Evolutionary conservation across 2,888 invertebrate species (phyloP).

Genomic region (Hirtodrosophila trivittata): DNA sequence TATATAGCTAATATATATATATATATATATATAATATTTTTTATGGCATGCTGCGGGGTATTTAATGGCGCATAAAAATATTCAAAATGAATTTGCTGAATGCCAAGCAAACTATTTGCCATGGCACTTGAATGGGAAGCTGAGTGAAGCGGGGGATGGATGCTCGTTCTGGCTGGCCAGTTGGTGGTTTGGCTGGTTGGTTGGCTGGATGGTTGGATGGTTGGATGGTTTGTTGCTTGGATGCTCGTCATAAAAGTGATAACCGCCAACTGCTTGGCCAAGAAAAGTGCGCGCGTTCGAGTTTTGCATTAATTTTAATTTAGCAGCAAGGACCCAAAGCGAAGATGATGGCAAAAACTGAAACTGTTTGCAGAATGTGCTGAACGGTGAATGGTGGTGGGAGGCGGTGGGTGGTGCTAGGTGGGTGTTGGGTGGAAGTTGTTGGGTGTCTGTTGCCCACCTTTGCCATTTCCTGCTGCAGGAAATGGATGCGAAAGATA

Average conservation of each 20-base stretch:
- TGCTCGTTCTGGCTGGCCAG: no score
- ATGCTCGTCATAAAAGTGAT: slow-evolving; percentile 33
- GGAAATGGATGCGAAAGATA: slow-evolving; percentile 44
- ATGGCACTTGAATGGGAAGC: slow-evolving; percentile 2
- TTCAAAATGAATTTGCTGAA: slow-evolving; percentile 31
- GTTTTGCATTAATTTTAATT: slow-evolving; percentile 53
- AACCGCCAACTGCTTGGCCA: slow-evolving; percentile 42
- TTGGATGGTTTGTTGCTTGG: background rate
- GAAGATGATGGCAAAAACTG: slow-evolving; percentile 10
- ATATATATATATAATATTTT: no score
- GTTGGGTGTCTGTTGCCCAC: slow-evolving; percentile 17
- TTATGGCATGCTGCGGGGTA: no score
- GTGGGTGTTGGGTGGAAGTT: background rate
- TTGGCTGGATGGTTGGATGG: background rate
- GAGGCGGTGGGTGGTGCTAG: background rate
- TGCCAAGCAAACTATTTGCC: slow-evolving; percentile 20
- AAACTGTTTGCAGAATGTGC: slow-evolving; percentile 41
- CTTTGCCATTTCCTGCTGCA: slow-evolving; percentile 37
- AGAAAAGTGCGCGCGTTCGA: slow-evolving; percentile 44
- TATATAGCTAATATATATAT: no score
- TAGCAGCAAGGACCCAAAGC: slow-evolving; percentile 20
- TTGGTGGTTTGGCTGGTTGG: background rate
- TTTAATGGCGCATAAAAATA: slow-evolving; percentile 25
- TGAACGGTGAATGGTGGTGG: background rate
- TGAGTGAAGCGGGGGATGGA: background rate